A percentile compares a stretch with the other conserved stretches of the same genome.
phyloP scores from a whole-genome alignment of 2,888 invertebrate genomes.

The Platycnemis pennipes region DNA sequence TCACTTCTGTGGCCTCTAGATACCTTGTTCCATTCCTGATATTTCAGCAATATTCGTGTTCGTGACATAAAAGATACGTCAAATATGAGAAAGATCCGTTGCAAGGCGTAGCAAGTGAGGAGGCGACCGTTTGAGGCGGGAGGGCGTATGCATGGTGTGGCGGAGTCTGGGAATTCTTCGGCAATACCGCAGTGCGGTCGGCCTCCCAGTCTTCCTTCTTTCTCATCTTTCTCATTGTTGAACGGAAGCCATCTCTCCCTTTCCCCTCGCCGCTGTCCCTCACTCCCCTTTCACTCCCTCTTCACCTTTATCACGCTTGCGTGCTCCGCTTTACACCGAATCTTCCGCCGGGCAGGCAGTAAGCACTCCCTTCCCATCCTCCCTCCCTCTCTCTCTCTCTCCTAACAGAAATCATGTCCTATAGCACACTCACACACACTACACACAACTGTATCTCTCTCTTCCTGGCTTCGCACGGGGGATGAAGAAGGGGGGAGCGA shows the following conservation, averaged over 20 bases:
- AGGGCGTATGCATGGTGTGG: background rate
- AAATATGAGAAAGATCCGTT: too few species aligned
- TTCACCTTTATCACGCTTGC: slow-evolving; percentile 43
- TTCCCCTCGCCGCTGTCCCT: background rate
- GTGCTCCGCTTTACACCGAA: slow-evolving; percentile 37
- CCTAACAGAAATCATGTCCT: slow-evolving; percentile 53
- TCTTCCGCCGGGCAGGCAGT: background rate
- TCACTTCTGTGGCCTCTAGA: too few species aligned
- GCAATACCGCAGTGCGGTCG: slow-evolving; percentile 56
- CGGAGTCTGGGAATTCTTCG: background rate
- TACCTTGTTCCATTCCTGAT: too few species aligned
- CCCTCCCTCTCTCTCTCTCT: background rate
- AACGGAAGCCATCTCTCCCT: slow-evolving; percentile 6
- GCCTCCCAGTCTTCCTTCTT: background rate
- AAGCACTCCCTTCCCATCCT: background rate
- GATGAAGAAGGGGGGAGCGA: background rate
- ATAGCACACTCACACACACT: background rate
- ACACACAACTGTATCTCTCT: slow-evolving; percentile 6
- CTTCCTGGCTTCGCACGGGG: background rate
- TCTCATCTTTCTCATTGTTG: slow-evolving; percentile 55
- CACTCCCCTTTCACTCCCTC: background rate
- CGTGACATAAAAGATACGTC: too few species aligned
- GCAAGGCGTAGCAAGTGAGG: background rate
- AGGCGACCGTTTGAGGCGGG: background rate
- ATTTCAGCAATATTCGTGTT: too few species aligned